These are phyloP conservation scores for Peucedramus taeniatus DNA, from an alignment of 2,113 vertebrate genomes.

Conservation along the genomic window DNA sequence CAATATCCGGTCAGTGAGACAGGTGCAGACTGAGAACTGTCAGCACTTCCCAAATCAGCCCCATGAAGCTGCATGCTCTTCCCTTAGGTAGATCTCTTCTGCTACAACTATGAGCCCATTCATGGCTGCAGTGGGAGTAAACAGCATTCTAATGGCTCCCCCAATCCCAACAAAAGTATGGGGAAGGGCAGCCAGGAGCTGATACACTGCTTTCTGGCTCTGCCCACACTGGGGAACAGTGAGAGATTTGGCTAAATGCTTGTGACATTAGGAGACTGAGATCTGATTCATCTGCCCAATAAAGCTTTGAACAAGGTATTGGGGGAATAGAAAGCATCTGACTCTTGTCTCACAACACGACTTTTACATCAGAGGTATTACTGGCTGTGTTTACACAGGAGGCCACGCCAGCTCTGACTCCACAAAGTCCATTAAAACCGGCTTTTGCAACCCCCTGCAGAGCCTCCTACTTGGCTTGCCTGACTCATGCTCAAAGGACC, in stretches of 20 bases:
- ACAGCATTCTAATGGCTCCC: not conserved
- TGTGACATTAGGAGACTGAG: not conserved
- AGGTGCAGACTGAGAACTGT: not conserved
- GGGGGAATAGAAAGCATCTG: not conserved
- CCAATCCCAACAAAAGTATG: not conserved
- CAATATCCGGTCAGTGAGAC: not conserved
- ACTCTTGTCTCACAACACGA: not conserved
- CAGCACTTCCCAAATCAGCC: not conserved
- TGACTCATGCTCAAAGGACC: fast-evolving
- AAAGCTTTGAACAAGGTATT: conserved; percentile 10
- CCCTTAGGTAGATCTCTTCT: not conserved
- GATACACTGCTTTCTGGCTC: not conserved
- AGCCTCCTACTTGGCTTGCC: not conserved
- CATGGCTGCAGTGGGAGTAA: not conserved
- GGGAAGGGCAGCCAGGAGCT: not conserved
- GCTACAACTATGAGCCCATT: not conserved
- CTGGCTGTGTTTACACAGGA: not conserved
- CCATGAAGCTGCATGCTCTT: not conserved
- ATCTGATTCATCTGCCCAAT: conserved; percentile 10
- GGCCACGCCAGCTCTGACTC: not conserved
- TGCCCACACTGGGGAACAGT: not conserved
- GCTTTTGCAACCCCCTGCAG: not conserved
- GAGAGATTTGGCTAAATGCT: not conserved
- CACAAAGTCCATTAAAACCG: conserved; percentile 3
- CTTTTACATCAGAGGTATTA: conserved; percentile 24